Base-by-base conservation (phyloP, 2,888 invertebrate species). In the Pterobdella sp. region DNA sequence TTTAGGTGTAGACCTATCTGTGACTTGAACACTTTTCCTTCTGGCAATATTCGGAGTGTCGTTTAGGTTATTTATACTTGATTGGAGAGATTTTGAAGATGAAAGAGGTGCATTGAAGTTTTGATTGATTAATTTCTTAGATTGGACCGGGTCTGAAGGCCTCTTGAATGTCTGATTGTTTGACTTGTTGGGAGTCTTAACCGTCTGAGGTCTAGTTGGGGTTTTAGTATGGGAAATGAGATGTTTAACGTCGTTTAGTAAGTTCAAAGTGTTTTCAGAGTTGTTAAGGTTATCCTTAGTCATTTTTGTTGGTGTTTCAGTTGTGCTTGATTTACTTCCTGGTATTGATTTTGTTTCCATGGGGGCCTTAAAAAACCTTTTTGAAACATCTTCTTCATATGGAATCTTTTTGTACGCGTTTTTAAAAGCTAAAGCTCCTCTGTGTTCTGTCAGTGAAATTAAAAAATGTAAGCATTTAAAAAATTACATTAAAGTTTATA, bases 361-460 rank as follows among this genome's bases (percentile, higher is more conserved):
- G 18, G 10, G 18, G 42, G 10, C 18, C 10, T 42, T 18, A 18
- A 42, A 42, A 42, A 14, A 42, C 42, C 18, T 42, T 7, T 42
- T 7, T 18, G 42, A 14, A 7, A n/a, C n/a, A n/a, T n/a, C n/a
- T n/a, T n/a, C n/a, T n/a, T n/a, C n/a, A n/a, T n/a, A n/a, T n/a
- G n/a, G n/a, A n/a, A n/a, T n/a, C 31, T 34, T 60, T 34, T 31
- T 34, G 34, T 32, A 52, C n/a, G 35, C 29, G 56, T 71, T 71
- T 35, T 56, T 71, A 63, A 73, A 73, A 31, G 73, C 73, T 37
- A 73, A 14, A 26, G 32, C 68, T 26, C 73, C 73, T 69, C 73
- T n/a, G 68, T 73, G 73, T 35, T 73, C 73, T 73, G 69, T 56
- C 10, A 18, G 42, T 42, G 42, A 42, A 7, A 42, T 14, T 42